Conservation (phyloP, 2,113 vertebrate species). For the Carlito syrichta region DNA sequence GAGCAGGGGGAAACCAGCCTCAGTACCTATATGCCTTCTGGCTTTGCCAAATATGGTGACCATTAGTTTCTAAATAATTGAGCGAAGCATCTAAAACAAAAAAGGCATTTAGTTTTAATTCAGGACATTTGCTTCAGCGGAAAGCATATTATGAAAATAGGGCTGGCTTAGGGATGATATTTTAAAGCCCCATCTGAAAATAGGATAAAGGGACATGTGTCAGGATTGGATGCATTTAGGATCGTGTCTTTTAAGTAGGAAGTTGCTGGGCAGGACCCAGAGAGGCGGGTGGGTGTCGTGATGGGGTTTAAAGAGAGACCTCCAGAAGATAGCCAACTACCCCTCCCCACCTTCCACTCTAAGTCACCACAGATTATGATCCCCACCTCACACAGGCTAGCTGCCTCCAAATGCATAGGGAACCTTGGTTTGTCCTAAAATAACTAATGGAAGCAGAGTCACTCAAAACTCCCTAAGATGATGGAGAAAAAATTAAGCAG, state of each 20-base stretch:
- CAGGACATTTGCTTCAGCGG: constrained; percentile 22
- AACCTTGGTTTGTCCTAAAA: neutral
- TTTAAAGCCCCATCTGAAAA: constrained; percentile 46
- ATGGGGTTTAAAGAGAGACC: no score
- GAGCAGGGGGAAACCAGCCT: neutral
- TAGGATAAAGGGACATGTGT: neutral
- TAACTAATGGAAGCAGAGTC: neutral
- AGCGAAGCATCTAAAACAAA: constrained; percentile 37
- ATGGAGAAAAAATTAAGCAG: neutral
- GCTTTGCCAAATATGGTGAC: neutral
- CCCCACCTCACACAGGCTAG: neutral
- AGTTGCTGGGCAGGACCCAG: neutral
- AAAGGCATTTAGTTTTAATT: constrained; percentile 57
- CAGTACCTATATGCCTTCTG: neutral
- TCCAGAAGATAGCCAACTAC: neutral
- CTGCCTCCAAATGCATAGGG: neutral
- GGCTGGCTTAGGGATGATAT: neutral
- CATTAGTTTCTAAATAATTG: constrained; percentile 57
- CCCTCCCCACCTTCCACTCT: no score
- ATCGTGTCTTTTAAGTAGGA: neutral
- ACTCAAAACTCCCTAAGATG: neutral
- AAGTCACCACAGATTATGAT: neutral
- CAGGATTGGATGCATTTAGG: neutral
- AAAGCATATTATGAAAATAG: constrained; percentile 17
- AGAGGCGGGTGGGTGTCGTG: neutral